Evolutionary conservation across 2,888 invertebrate species (phyloP).

Genomic region (Lithophane ornitopus): DNA sequence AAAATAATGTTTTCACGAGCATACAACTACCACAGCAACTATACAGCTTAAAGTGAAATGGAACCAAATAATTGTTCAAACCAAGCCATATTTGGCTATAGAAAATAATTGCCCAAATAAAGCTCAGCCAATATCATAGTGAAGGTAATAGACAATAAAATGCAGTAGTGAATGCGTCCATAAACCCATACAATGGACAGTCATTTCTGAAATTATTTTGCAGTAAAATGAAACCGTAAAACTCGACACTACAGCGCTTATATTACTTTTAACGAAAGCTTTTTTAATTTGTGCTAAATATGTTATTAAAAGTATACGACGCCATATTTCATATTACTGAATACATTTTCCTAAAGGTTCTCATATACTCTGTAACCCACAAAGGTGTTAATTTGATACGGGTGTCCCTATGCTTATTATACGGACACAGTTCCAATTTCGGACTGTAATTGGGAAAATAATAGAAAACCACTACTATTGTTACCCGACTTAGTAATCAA

Average conservation of each 20-base stretch:
- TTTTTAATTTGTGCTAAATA: neutral
- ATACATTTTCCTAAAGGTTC: neutral
- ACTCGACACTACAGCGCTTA: neutral
- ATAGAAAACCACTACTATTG: constrained; percentile 29
- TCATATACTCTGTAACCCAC: neutral
- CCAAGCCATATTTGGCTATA: neutral
- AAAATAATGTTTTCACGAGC: neutral
- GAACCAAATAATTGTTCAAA: neutral
- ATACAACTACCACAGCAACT: neutral
- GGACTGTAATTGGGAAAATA: constrained; percentile 32
- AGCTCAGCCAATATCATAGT: constrained; percentile 6
- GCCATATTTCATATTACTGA: neutral
- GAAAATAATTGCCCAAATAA: neutral
- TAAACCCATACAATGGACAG: constrained; percentile 19
- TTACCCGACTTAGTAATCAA: constrained; percentile 12
- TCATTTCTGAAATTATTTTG: constrained; percentile 13
- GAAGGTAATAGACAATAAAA: constrained; percentile 21
- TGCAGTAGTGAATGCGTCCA: constrained; percentile 2
- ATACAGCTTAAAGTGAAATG: neutral
- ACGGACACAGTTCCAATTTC: constrained; percentile 27
- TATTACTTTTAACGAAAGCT: neutral
- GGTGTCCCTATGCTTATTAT: constrained; percentile 19
- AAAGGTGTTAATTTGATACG: constrained; percentile 35
- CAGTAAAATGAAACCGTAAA: constrained; percentile 19
- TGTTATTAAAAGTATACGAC: neutral